Base-by-base conservation (phyloP, 2,888 invertebrate species). In the Synanthedon formicaeformis region DNA sequence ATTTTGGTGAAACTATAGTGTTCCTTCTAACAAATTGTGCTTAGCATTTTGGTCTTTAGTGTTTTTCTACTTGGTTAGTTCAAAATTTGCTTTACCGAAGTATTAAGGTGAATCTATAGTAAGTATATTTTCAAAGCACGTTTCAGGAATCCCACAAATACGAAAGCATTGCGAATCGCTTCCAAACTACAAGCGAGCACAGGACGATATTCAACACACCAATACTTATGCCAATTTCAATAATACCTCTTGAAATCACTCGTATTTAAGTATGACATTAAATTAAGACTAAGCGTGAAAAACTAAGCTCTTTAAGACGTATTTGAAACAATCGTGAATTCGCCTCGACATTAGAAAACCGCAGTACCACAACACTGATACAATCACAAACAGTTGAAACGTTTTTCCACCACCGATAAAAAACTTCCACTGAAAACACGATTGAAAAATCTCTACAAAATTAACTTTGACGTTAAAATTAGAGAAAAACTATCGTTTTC, bases 181-280 rank as follows among this genome's bases (percentile, higher is more conserved):
- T 52, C 54, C 52, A 56, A 58, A 56, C 58, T 58, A 60, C 58
- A 62, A 61, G 62, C 67, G 68, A 64, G 67, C 78, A 80, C 75
- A 78, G 70, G 73, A 78, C 78, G 80, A 83, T 81, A 85, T 78
- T 84, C 85, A 85, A 84, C 75, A 84, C 78, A 81, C 70, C 66
- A 78, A 78, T 11, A 75, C 23, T 23, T 23, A 76, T 68, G 68
- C 69, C 55, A 52, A 40, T 40, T 48, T 72, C 71, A 73, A 78
- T 68, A 62, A 71, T 84, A 84, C 84, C 84, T 84, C 79, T 66
- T 63, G 61, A 56, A 51, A 58, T 57, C 59, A 58, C 54, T 56
- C 55, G 55, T 54, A 57, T 56, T 69, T 71, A 71, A 67, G 63
- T 67, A 67, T 61, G 69, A 70, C 69, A n/a, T 51, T 51, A 41